Conservation (phyloP, 2,113 vertebrate species). For the Eleginops maclovinus region DNA sequence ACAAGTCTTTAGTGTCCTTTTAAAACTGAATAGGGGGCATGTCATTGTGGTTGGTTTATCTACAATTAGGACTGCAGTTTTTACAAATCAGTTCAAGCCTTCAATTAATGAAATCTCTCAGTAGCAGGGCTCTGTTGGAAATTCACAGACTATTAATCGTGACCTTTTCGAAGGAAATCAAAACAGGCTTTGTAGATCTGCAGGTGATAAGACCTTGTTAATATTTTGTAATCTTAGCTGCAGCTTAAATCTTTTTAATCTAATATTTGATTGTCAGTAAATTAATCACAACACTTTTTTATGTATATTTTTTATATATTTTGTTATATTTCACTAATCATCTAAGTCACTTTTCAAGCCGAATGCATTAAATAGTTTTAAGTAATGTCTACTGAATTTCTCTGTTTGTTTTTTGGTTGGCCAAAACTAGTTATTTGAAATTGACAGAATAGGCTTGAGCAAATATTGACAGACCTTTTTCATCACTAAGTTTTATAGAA, state of each 20-base stretch:
- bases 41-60: conserved; percentile 18
- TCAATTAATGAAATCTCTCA: background rate
- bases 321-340: background rate
- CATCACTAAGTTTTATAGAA: background rate
- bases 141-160: conserved; percentile 5
- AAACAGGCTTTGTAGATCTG: conserved; percentile 1
- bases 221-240: background rate
- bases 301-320: too few species aligned
- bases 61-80: background rate
- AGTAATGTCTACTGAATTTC: background rate
- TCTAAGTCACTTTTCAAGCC: background rate
- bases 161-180: background rate
- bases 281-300: background rate
- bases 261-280: background rate
- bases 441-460: background rate
- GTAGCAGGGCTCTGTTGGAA: background rate
- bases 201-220: background rate
- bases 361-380: background rate
- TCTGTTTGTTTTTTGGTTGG: background rate
- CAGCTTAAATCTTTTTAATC: background rate
- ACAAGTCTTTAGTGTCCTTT: conserved; percentile 36
- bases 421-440: background rate
- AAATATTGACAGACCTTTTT: background rate
- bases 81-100: conserved; percentile 7
- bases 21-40: conserved; percentile 25